Base-by-base conservation (phyloP, 1,140 invertebrate species). In the Acromyrmex heyeri region DNA sequence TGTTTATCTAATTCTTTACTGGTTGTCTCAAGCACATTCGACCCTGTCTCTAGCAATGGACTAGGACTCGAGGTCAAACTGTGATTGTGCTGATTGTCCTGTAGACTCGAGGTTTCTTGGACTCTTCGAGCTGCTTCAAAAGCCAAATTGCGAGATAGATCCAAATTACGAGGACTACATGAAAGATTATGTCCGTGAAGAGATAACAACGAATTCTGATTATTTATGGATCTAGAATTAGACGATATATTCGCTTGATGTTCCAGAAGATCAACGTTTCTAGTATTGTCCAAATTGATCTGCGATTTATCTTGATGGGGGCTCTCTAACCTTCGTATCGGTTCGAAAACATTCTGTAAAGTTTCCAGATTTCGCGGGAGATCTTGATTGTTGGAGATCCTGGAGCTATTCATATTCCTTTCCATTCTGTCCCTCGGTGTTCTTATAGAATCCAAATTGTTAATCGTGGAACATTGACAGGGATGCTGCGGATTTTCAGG, bases 381-480 rank as follows among this genome's bases (percentile, higher is more conserved):
- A 82, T 92, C 91, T 57, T 89, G 88, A 50, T 61, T 83, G 57
- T 85, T 92, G 30, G 91, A 90, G 48, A 91, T 90, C 65, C 91
- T 91, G 64, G 85, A 91, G 65, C 86, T 92, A 18, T 90, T 90
- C 61, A 92, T 44, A 38, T 70, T 72, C n/a, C 91, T 86, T 53
- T 92, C 91, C 21, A 57, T 53, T 64, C 91, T 92, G 10, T 91
- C 90, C n/a, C 90, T 72, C 64, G 87, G 86, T 55, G 85, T 64
- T 12, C 86, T 88, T 38, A 90, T 89, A 10, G 90, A 82, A 18
- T 92, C 91, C 69, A 90, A 87, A 61, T 85, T 88, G 69, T 72
- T 85, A 44, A 92, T 92, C 7, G 91, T 81, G 27, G 91, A 91
- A 76, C 91, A 92, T 48, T 92, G 91, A 65, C 91, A 92, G 27